Percentiles rank a stretch among this genome's conserved stretches.
These are phyloP conservation scores for Hydrotaea cyrtoneurina DNA, from an alignment of 2,888 invertebrate genomes.

Conservation along the genomic window DNA sequence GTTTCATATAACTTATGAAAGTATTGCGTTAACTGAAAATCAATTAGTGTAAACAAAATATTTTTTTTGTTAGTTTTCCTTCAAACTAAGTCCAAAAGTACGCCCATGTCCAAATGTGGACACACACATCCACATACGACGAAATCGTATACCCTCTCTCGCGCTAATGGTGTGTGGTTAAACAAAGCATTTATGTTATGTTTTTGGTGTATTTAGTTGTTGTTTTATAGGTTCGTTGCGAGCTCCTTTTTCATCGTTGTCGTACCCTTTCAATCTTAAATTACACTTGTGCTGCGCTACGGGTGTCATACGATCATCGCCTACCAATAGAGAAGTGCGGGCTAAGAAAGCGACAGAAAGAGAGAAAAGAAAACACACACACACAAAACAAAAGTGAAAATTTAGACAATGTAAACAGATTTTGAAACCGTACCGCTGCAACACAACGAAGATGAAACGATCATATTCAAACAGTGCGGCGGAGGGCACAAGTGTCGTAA, in stretches of 20 bases:
- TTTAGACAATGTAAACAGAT: conserved; percentile 48
- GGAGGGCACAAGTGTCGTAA: no score
- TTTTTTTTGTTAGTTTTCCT: no score
- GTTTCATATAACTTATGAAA: no score
- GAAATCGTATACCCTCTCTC: conserved; percentile 36
- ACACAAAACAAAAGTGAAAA: conserved; percentile 31
- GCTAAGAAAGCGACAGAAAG: not conserved
- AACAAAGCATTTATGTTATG: conserved; percentile 11
- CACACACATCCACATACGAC: conserved; percentile 19
- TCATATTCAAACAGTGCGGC: no score
- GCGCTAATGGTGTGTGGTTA: conserved; percentile 39
- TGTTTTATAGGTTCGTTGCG: not conserved
- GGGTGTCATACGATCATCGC: conserved; percentile 24
- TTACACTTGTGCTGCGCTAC: conserved; percentile 56
- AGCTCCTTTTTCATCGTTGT: conserved; percentile 18
- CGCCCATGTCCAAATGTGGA: conserved; percentile 15
- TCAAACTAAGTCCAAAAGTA: no score
- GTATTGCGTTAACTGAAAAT: no score
- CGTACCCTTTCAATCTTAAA: conserved; percentile 50
- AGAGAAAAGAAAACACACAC: not conserved
- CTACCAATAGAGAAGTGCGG: not conserved
- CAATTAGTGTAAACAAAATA: no score
- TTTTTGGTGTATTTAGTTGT: not conserved
- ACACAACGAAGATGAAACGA: no score
- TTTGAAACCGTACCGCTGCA: not conserved